phyloP scores from a whole-genome alignment of 2,797 vertebrate species.

The Anguilla megastoma region DNA sequence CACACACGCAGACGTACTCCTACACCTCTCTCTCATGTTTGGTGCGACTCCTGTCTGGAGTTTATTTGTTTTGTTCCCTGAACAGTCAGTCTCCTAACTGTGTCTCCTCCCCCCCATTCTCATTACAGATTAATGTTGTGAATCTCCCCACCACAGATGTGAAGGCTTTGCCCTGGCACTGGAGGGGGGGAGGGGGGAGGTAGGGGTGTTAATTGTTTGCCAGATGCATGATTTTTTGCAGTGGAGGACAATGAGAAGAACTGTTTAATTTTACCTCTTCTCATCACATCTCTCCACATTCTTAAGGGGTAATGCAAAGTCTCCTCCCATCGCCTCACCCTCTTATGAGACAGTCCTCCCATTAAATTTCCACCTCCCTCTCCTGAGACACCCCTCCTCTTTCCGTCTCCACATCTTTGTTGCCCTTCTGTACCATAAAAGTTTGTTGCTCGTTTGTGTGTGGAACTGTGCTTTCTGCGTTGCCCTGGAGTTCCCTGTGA shows the following conservation, averaged over 20 bases:
- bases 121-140: slow-evolving; percentile 52
- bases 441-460: not conserved
- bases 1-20: not conserved
- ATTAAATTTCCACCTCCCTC: not conserved
- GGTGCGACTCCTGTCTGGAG: not conserved
- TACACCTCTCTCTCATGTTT: not conserved
- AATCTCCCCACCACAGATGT: slow-evolving; percentile 44
- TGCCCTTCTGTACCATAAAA: not conserved
- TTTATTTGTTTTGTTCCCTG: not conserved
- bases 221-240: not conserved
- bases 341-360: not conserved
- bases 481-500: not conserved
- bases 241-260: not conserved
- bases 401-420: not conserved
- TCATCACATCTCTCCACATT: not conserved
- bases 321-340: not conserved
- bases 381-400: not conserved
- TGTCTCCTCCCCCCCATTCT: slow-evolving; percentile 16
- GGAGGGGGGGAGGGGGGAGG: slow-evolving; percentile 38
- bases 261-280: not conserved
- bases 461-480: not conserved
- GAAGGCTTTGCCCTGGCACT: slow-evolving; percentile 32
- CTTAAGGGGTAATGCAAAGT: not conserved
- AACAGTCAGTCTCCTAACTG: not conserved
- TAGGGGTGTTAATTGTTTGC: not conserved